A percentile compares a stretch with the other conserved stretches of the same genome.
phyloP scores from a whole-genome alignment of 1,140 invertebrate genomes.

The Psix sp. region DNA sequence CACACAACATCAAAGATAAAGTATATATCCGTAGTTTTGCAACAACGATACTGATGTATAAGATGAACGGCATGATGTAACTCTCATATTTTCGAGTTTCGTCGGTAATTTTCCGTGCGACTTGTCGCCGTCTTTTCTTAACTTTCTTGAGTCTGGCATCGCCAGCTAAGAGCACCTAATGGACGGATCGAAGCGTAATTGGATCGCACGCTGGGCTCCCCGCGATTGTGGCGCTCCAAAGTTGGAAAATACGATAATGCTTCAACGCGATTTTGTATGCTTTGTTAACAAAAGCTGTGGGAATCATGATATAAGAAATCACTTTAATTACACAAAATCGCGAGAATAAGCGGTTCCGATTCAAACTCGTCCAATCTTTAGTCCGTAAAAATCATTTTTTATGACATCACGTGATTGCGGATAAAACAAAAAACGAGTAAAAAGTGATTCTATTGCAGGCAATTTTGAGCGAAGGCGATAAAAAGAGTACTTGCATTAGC shows the following conservation, averaged over 20 bases:
- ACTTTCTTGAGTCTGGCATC: slow-evolving; percentile 54
- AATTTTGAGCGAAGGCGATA: background rate
- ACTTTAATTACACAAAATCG: slow-evolving; percentile 42
- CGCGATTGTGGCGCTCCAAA: slow-evolving; percentile 49
- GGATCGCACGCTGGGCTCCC: slow-evolving; percentile 49
- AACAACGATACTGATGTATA: slow-evolving; percentile 51
- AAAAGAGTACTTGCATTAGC: background rate
- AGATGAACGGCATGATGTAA: slow-evolving; percentile 50
- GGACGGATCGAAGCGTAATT: slow-evolving; percentile 59
- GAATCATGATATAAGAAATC: slow-evolving; percentile 40
- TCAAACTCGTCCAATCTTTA: no score
- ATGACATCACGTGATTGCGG: no score
- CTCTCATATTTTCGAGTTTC: slow-evolving; percentile 66
- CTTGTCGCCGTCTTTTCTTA: slow-evolving; percentile 54
- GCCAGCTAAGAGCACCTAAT: slow-evolving; percentile 55
- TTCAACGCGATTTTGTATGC: slow-evolving; percentile 49
- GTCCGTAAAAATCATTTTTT: no score
- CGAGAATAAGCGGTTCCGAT: no score
- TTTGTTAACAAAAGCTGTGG: slow-evolving; percentile 34
- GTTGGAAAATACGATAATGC: slow-evolving; percentile 54
- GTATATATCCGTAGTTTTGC: slow-evolving; percentile 58
- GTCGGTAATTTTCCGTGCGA: slow-evolving; percentile 66
- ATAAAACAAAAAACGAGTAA: no score
- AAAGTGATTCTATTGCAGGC: background rate
- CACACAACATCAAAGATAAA: slow-evolving; percentile 57